Conservation (phyloP, 2,113 vertebrate species). For the Etheostoma spectabile region DNA sequence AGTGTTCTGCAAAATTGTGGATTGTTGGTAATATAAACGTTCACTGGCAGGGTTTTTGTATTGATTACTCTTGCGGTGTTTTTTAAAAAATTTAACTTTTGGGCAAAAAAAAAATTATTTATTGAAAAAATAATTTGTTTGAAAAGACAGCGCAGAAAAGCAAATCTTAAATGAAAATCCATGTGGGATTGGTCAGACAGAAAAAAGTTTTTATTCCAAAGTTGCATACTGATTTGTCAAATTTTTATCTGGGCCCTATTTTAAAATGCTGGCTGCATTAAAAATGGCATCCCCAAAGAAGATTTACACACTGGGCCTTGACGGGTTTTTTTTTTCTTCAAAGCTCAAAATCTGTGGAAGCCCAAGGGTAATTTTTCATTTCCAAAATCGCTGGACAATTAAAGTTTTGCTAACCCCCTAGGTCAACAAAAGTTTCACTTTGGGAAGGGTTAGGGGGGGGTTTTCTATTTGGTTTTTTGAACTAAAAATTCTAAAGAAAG, state of each 20-base stretch:
- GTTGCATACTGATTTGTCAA: slow-evolving; percentile 27
- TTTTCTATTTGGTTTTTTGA: too few relatives aligned
- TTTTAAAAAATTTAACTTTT: too few relatives aligned
- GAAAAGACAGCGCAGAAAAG: background rate
- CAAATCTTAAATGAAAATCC: background rate
- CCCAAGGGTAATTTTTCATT: slow-evolving; percentile 16
- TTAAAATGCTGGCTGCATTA: slow-evolving; percentile 28
- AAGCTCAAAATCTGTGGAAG: slow-evolving; percentile 14
- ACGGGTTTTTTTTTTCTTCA: slow-evolving; percentile 6
- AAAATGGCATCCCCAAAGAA: slow-evolving; percentile 12
- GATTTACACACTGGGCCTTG: slow-evolving; percentile 1
- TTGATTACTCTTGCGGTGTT: background rate
- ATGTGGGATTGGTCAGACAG: background rate
- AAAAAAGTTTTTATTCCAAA: background rate
- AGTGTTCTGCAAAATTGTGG: background rate
- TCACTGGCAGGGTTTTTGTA: background rate
- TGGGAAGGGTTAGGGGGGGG: too few relatives aligned
- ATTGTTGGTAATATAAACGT: background rate
- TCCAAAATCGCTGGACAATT: slow-evolving; percentile 1
- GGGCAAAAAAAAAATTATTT: too few relatives aligned
- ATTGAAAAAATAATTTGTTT: background rate
- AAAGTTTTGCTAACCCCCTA: background rate
- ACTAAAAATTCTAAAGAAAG: too few relatives aligned
- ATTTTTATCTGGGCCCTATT: slow-evolving; percentile 27
- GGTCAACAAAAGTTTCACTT: too few relatives aligned